These are phyloP conservation scores for Mustelus asterias DNA, from an alignment of 2,113 vertebrate species.

Conservation along the genomic window DNA sequence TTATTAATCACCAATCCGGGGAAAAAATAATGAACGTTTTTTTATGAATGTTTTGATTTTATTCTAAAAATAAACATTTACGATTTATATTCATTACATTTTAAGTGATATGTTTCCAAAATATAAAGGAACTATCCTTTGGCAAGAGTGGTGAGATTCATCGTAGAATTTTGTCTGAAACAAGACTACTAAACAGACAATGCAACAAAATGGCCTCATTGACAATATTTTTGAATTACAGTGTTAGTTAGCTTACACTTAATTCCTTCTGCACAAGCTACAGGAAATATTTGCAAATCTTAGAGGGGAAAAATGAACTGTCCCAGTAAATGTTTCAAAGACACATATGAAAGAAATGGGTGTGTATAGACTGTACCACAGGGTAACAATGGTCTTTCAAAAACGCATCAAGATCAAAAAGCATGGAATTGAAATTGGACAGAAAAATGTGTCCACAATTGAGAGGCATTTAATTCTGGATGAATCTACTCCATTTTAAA, in stretches of 20 bases:
- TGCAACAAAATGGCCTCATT: constrained; percentile 35
- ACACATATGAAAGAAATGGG: constrained; percentile 60
- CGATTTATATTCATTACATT: constrained; percentile 58
- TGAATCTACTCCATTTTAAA: constrained; percentile 22
- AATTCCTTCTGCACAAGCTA: constrained; percentile 25
- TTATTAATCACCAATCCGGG: no score
- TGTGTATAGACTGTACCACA: constrained; percentile 52
- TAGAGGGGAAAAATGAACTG: constrained; percentile 41
- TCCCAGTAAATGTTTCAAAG: constrained; percentile 61
- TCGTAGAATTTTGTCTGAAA: constrained; percentile 44
- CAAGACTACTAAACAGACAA: constrained; percentile 36
- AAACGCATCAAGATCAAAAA: constrained; percentile 10
- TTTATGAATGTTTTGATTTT: constrained; percentile 47
- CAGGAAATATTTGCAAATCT: not conserved
- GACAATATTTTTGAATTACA: not conserved
- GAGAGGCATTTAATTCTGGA: not conserved
- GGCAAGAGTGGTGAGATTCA: constrained; percentile 48
- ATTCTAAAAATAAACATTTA: constrained; percentile 78
- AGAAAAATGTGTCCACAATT: not conserved
- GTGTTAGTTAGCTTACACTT: not conserved
- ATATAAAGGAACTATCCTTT: constrained; percentile 57
- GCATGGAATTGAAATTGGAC: constrained; percentile 6
- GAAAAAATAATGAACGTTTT: no score
- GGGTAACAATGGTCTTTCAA: constrained; percentile 46
- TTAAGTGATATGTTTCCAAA: constrained; percentile 52